Conservation (phyloP, 2,888 invertebrate genomes). For the Lydus trimaculatus region DNA sequence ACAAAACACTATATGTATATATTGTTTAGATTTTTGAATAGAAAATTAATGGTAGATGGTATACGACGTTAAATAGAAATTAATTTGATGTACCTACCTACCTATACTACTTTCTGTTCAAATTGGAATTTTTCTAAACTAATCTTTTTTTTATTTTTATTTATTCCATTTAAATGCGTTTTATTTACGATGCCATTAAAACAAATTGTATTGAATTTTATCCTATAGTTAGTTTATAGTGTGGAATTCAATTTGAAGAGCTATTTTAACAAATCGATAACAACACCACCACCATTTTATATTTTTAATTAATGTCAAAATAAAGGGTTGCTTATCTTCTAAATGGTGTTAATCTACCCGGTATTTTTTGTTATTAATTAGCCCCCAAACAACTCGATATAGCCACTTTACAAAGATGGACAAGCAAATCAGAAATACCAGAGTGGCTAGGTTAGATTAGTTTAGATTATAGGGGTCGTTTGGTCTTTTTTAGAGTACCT, state of each 20-base stretch:
- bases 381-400: too few relatives aligned
- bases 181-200: conserved; percentile 9
- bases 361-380: too few relatives aligned
- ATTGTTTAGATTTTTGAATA: not conserved
- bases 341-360: too few relatives aligned
- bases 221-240: not conserved
- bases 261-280: not conserved
- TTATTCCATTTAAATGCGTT: not conserved
- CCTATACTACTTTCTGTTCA: not conserved
- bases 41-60: conserved; percentile 7
- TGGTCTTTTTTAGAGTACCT: too few relatives aligned
- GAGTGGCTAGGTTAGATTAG: too few relatives aligned
- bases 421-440: too few relatives aligned
- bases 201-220: conserved; percentile 7
- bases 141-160: not conserved
- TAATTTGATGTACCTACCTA: not conserved
- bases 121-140: not conserved
- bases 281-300: not conserved
- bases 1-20: not conserved
- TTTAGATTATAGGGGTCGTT: too few relatives aligned
- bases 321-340: too few relatives aligned
- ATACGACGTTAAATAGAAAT: not conserved
- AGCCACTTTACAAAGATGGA: too few relatives aligned
- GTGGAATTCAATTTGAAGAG: not conserved
- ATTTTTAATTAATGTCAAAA: not conserved